phyloP scores from a whole-genome alignment of 2,888 invertebrate species.

The Clepsis dumicolana region DNA sequence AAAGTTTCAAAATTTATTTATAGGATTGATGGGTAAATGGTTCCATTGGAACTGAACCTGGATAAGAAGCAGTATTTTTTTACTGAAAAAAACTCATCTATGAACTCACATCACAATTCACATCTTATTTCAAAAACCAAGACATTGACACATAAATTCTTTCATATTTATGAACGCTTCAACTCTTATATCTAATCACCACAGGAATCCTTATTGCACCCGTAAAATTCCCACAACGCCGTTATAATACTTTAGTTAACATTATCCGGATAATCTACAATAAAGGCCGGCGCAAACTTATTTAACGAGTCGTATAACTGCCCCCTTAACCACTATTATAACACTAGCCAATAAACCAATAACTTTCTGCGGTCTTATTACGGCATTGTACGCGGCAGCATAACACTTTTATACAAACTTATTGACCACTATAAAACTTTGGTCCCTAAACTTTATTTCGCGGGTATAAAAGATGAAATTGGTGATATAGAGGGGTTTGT shows the following conservation, averaged over 20 bases:
- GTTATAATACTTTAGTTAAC: not conserved
- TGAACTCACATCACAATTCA: too few relatives aligned
- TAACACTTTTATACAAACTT: conserved; percentile 47
- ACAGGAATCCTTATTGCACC: not conserved
- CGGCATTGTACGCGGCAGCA: conserved; percentile 56
- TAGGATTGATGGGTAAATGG: too few relatives aligned
- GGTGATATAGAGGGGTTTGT: conserved; percentile 7
- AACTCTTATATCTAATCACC: too few relatives aligned
- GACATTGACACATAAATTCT: too few relatives aligned
- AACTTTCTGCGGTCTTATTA: conserved; percentile 57
- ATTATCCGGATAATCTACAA: conserved; percentile 21
- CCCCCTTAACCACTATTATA: conserved; percentile 41
- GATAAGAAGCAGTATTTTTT: too few relatives aligned
- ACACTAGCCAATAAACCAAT: conserved; percentile 53
- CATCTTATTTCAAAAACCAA: too few relatives aligned
- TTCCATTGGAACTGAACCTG: too few relatives aligned
- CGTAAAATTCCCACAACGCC: not conserved
- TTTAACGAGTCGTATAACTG: conserved; percentile 38
- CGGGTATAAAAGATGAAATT: conserved; percentile 34
- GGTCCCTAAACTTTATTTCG: conserved; percentile 26
- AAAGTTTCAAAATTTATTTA: too few relatives aligned
- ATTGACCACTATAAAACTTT: not conserved
- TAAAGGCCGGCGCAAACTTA: conserved; percentile 27
- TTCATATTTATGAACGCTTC: not conserved
- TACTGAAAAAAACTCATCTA: too few relatives aligned